Evolutionary conservation across 1,140 invertebrate genomes (phyloP).

Genomic region (Eufriesea mexicana): DNA sequence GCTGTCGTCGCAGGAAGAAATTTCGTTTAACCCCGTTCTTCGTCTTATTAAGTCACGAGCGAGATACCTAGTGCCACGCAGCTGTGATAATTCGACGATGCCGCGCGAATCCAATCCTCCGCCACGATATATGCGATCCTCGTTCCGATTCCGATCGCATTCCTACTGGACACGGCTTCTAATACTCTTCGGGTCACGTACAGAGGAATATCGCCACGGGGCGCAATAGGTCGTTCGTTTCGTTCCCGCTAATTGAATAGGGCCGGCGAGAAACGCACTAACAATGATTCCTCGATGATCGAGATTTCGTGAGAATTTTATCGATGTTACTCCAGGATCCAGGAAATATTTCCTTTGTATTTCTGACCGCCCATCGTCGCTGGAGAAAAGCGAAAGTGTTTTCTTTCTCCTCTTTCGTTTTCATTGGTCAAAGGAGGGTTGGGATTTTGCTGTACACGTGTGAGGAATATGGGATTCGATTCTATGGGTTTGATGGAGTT

Average conservation of each 20-base stretch:
- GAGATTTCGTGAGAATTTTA: background rate
- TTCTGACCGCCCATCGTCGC: no score
- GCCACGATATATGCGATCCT: background rate
- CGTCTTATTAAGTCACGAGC: background rate
- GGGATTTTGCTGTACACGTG: no score
- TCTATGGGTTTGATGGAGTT: no score
- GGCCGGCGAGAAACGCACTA: background rate
- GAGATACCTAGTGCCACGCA: background rate
- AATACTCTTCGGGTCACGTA: background rate
- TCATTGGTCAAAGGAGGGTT: no score
- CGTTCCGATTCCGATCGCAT: constrained; percentile 13
- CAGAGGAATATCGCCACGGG: background rate
- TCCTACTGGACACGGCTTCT: background rate
- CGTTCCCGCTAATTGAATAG: constrained; percentile 16
- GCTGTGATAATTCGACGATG: background rate
- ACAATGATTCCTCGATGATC: background rate
- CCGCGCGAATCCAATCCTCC: background rate
- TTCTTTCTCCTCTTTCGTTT: no score
- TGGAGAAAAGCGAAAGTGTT: no score
- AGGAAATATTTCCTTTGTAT: background rate
- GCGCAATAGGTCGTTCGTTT: constrained; percentile 3
- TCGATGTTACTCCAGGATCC: background rate
- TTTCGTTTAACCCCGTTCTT: constrained; percentile 1
- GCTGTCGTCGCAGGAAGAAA: background rate
- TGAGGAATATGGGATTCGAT: no score